Evolutionary conservation across 1,140 invertebrate genomes (phyloP), one percentile per base, ranked within the genome.

Genomic region (Acromyrmex charruanus): DNA sequence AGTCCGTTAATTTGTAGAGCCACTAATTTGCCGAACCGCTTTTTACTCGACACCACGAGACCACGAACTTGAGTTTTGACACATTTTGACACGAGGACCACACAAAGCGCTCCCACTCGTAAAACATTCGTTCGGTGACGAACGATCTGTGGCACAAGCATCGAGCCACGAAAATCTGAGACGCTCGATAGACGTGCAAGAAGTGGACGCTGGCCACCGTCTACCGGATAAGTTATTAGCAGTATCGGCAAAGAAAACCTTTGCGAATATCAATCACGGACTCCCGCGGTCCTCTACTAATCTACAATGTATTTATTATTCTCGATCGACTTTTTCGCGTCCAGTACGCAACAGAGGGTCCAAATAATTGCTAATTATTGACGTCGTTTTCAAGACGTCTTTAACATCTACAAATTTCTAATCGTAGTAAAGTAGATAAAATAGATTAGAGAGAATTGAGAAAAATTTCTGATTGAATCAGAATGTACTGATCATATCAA

Each of bases 51-150:
- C 55, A 69, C 79, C 61, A 87, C 90, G 88, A 87, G 88, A 85
- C 87, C 84, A 82, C 80, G 91, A 94, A 94, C 93, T 94, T 91
- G 91, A 94, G 92, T 95, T 95, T 95, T 95, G 94, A 95, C 94
- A 95, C 94, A 94, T 95, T 95, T 95, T 95, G 94, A 95, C 94
- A 93, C 94, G 90, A 91, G 92, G 94, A 95, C 94, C 94, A 94
- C 94, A 95, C 94, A 95, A 89, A 85, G 88, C 89, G 94, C 77
- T 84, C 88, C 91, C 90, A 90, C 88, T 92, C 94, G 92, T 84
- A 94, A 94, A 94, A 94, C 93, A 94, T 66, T 87, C 90, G 72
- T 87, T 66, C 74, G 89, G 55, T n/a, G 61, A 59, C 71, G 77
- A 53, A 18, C 84, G 68, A 77, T 53, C 44, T 39, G 59, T 66